Evolutionary conservation across 2,797 vertebrate genomes (phyloP), one percentile per base, ranked within the genome.

Genomic region (Smutsia gigantea): DNA sequence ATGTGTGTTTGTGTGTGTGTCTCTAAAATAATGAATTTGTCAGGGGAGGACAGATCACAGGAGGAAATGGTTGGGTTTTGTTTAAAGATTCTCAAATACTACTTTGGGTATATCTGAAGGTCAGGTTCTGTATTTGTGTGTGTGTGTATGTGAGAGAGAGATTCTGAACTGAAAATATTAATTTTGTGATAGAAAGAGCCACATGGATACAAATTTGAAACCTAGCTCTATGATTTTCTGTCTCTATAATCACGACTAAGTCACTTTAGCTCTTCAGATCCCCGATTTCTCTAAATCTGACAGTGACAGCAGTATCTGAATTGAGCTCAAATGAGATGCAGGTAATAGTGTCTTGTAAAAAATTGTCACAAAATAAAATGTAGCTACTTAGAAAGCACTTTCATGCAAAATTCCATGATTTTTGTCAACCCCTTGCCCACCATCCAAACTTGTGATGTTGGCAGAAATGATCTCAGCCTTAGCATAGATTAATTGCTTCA

Each of bases 1-100:
- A 78, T 13, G 0, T 69, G 66, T 75, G 93, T 95, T 86, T 97
- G 55, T 13, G 0, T 75, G 90, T 78, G 97, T 94, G 92, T 97
- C 96, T 92, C 74, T 84, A 85, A 96, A 82, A 79, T 84, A 96
- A 29, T 17, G 7, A 46, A n/a, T 90, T 85, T 61, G 19, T 53
- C 1, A 1, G 29, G 46, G 11, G 51, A 82, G 27, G 57, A 34
- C 37, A 37, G 85, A 84, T 27, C 31, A 42, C 39, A 66, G n/a
- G 49, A 72, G 46, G 57, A 81, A 81, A 9, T 87, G 69, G 61
- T 61, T 75, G 27, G 57, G 21, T 68, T 90, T 75, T 19, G 14
- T 75, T 75, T 69, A 61, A 88, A 61, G 29, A 72, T 64, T 75
- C 69, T 82, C 31, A 89, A 75, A 49, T 84, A 59, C 46, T 77